Base-by-base conservation (phyloP, 2,797 vertebrate genomes). In the Carapus acus region DNA sequence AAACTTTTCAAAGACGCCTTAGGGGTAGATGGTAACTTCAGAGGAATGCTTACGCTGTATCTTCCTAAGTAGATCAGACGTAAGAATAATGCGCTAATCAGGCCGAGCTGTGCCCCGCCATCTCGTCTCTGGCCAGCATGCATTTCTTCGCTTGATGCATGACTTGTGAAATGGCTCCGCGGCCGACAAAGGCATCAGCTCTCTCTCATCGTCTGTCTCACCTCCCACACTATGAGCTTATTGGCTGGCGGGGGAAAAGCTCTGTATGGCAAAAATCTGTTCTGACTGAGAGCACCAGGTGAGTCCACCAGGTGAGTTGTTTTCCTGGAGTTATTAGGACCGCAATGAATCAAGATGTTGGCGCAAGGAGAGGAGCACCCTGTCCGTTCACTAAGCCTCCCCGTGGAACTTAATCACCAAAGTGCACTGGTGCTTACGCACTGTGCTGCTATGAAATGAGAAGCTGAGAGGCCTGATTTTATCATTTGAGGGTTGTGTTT, bases 261-360 rank as follows among this genome's bases (percentile, higher is more conserved):
- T 73, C 68, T 51, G 54, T 48, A 61, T 67, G 80, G 74, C 72
- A 78, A 63, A 76, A 73, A 73, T 78, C 73, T 50, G 79, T 73
- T 83, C 73, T 76, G 75, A 83, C 76, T 67, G 79, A 81, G 66
- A 62, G 77, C 74, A 77, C 73, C 78, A 82, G 83, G 81, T 85
- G 78, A 83, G 86, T 79, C 73, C 69, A 74, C 67, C 56, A 68
- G 53, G 54, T 64, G 78, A 69, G 73, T 64, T 59, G 63, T 53
- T 77, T 67, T 65, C 56, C 65, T 74, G 47, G 16, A 70, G 60
- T 70, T 66, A 77, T 74, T 69, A 67, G 51, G 43, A 40, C 62
- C n/a, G 74, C 67, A 64, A 67, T 67, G 71, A 74, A 74, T 83
- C 75, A 84, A 45, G 71, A 57, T 43, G 74, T 70, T 72, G 64